Evolutionary conservation across 2,113 vertebrate species (phyloP).

Genomic region (Glaucomys volans): DNA sequence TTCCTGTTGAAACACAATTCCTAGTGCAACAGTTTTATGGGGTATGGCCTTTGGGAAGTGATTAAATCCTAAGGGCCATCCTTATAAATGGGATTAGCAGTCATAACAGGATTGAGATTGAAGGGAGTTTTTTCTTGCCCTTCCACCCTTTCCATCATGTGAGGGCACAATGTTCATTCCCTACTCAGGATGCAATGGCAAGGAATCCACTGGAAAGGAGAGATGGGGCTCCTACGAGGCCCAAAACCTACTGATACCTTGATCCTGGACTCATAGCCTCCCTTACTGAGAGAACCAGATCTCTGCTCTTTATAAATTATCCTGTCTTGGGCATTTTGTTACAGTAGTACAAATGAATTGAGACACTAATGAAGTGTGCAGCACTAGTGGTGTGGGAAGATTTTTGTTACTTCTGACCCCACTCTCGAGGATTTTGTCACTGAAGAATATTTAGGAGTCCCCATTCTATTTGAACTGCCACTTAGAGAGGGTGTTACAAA

Average conservation of each 20-base stretch:
- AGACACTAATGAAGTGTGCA: not conserved
- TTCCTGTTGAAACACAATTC: not conserved
- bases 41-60: not conserved
- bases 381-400: not conserved
- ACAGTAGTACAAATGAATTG: not conserved
- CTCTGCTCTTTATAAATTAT: not conserved
- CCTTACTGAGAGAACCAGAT: not conserved
- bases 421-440: not conserved
- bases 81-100: not conserved
- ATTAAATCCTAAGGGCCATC: not conserved
- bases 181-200: not conserved
- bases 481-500: constrained; percentile 64
- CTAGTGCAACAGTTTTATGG: not conserved
- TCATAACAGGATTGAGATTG: not conserved
- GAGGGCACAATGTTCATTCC: not conserved
- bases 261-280: too few relatives aligned
- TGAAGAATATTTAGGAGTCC: not conserved
- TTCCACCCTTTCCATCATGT: fast-evolving
- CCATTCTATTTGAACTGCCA: not conserved
- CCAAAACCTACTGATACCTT: not conserved
- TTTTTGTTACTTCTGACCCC: not conserved
- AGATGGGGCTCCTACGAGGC: too few relatives aligned
- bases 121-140: not conserved
- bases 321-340: not conserved
- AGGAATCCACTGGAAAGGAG: not conserved